These are phyloP conservation scores for Atta cephalotes DNA, from an alignment of 1,140 invertebrate genomes.

Conservation along the genomic window DNA sequence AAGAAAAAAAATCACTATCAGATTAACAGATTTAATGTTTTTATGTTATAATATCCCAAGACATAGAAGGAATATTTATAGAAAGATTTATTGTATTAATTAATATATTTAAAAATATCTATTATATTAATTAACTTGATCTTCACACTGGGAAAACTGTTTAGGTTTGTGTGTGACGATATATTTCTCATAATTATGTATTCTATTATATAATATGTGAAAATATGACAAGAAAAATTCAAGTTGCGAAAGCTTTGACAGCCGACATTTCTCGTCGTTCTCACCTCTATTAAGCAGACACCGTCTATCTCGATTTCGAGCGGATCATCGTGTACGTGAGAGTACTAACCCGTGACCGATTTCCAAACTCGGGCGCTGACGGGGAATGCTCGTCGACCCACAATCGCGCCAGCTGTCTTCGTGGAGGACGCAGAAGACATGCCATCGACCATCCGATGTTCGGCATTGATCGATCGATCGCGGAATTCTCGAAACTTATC, in stretches of 20 bases:
- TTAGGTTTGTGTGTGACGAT: too few relatives aligned
- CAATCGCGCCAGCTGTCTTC: constrained; percentile 55
- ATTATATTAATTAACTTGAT: background rate
- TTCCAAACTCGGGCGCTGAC: constrained; percentile 50
- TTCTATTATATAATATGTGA: background rate
- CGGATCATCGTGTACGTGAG: constrained; percentile 9
- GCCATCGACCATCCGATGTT: constrained; percentile 18
- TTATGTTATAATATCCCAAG: too few relatives aligned
- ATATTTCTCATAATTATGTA: background rate
- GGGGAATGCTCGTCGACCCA: constrained; percentile 53
- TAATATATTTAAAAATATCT: background rate
- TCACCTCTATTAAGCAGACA: background rate
- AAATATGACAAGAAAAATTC: background rate
- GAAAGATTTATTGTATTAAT: background rate
- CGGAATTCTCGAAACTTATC: background rate
- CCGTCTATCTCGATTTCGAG: constrained; percentile 15
- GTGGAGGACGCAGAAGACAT: constrained; percentile 39
- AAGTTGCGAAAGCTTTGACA: background rate
- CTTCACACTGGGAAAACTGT: too few relatives aligned
- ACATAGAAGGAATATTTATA: too few relatives aligned
- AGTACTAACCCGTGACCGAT: constrained; percentile 44
- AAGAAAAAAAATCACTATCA: too few relatives aligned
- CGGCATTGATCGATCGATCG: constrained; percentile 43
- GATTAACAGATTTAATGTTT: too few relatives aligned
- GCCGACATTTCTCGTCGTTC: background rate